A percentile compares a stretch with the other conserved stretches of the same genome.
phyloP scores from a whole-genome alignment of 2,888 invertebrate species.

The Hyposoter didymator region DNA sequence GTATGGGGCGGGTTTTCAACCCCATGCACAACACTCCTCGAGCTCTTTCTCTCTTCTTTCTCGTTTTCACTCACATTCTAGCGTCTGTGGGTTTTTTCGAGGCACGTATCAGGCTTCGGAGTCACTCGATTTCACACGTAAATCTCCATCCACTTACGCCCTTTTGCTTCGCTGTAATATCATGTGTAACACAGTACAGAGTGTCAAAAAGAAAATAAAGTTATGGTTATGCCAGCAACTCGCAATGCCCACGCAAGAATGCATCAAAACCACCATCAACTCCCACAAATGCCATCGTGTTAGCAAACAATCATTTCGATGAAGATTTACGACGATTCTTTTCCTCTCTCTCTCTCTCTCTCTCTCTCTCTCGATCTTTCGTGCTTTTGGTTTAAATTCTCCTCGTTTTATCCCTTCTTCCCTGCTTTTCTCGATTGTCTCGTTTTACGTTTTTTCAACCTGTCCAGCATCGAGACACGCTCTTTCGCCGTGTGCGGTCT shows the following conservation, averaged over 20 bases:
- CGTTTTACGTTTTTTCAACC: constrained; percentile 8
- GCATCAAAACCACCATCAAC: constrained; percentile 51
- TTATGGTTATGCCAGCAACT: constrained; percentile 59
- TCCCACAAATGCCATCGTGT: constrained; percentile 71
- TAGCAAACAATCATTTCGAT: constrained; percentile 76
- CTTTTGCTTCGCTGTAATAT: background rate
- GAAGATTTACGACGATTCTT: constrained; percentile 76
- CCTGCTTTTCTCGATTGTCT: constrained; percentile 28
- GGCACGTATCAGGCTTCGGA: no score
- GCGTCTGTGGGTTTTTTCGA: background rate
- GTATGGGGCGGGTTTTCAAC: constrained; percentile 74
- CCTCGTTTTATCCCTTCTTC: constrained; percentile 44
- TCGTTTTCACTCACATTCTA: constrained; percentile 17
- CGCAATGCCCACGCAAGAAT: constrained; percentile 64
- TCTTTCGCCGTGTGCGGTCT: constrained; percentile 47
- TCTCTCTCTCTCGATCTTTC: background rate
- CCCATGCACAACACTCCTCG: constrained; percentile 41
- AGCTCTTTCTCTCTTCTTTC: constrained; percentile 35
- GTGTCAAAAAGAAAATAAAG: constrained; percentile 25
- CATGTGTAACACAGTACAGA: constrained; percentile 2
- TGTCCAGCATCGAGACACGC: constrained; percentile 46
- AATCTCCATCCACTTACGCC: constrained; percentile 22
- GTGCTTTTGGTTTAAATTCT: constrained; percentile 25
- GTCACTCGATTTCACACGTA: constrained; percentile 7
- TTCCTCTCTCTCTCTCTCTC: background rate